These are phyloP conservation scores for Heliconius ismenius DNA, from an alignment of 2,888 invertebrate genomes.

Conservation along the genomic window DNA sequence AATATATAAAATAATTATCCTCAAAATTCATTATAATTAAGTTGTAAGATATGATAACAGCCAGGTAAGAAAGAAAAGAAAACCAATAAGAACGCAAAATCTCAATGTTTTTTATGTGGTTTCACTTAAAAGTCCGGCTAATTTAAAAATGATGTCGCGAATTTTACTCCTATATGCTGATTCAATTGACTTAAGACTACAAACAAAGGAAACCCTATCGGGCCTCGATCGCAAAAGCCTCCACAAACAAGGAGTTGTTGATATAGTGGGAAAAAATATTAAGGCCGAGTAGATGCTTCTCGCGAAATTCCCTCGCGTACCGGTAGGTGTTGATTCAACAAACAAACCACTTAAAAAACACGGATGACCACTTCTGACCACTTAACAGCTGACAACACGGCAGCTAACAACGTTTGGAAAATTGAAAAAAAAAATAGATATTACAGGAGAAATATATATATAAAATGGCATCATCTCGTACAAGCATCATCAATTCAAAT, in stretches of 20 bases:
- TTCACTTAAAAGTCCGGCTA: conserved; percentile 41
- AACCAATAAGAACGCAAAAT: conserved; percentile 13
- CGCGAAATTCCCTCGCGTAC: conserved; percentile 68
- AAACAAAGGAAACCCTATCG: conserved; percentile 70
- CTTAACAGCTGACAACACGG: conserved; percentile 62
- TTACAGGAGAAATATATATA: not conserved
- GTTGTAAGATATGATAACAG: not conserved
- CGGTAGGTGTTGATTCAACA: conserved; percentile 74
- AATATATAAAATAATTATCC: not conserved
- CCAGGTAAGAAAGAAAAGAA: conserved; percentile 6
- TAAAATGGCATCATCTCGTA: not conserved
- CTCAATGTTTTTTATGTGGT: conserved; percentile 31
- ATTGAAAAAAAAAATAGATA: not conserved
- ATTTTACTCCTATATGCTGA: conserved; percentile 42
- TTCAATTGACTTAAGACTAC: conserved; percentile 62
- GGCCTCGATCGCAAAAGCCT: conserved; percentile 73
- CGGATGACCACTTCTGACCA: conserved; percentile 69
- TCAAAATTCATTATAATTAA: not conserved
- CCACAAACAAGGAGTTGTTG: conserved; percentile 62
- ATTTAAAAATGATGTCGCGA: conserved; percentile 46
- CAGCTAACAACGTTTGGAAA: conserved; percentile 36
- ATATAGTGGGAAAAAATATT: conserved; percentile 66
- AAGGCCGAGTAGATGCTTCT: conserved; percentile 66
- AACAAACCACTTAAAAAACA: conserved; percentile 68
- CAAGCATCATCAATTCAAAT: conserved; percentile 14